Conservation (phyloP, 2,888 invertebrate species). For the Adelognathus sp. region DNA sequence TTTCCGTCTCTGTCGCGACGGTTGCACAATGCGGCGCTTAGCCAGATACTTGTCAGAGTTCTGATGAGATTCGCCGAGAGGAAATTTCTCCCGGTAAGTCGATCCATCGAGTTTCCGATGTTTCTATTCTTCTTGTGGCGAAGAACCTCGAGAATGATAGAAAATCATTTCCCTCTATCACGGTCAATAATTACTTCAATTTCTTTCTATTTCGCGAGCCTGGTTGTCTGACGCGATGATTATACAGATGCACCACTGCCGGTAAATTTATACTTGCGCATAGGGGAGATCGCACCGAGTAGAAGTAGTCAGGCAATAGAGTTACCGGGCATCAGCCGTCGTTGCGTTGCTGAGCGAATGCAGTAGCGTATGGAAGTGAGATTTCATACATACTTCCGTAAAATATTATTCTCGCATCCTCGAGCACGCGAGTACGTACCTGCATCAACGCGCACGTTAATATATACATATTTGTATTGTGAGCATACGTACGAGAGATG, state of each 20-base stretch:
- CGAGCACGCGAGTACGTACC: slow-evolving; percentile 43
- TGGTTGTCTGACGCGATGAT: slow-evolving; percentile 38
- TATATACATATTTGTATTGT: background rate
- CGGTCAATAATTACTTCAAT: slow-evolving; percentile 17
- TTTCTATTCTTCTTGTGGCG: background rate
- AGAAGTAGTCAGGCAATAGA: slow-evolving; percentile 29
- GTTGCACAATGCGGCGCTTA: slow-evolving; percentile 50
- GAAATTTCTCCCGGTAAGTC: slow-evolving; percentile 1
- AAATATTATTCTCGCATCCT: slow-evolving; percentile 61
- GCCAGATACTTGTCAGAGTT: slow-evolving; percentile 2
- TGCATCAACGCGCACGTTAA: background rate
- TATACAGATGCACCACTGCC: slow-evolving; percentile 19
- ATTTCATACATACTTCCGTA: slow-evolving; percentile 52
- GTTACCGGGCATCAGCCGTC: slow-evolving; percentile 8
- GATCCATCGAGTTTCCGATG: background rate
- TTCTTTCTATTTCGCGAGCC: slow-evolving; percentile 13
- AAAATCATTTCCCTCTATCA: slow-evolving; percentile 24
- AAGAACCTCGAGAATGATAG: slow-evolving; percentile 3
- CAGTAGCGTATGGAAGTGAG: slow-evolving; percentile 49
- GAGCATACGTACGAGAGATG: slow-evolving; percentile 2
- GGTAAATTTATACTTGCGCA: slow-evolving; percentile 54
- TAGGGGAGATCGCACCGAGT: slow-evolving; percentile 33
- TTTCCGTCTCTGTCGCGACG: slow-evolving; percentile 6
- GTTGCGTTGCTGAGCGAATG: background rate
- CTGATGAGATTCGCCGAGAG: background rate